Evolutionary conservation across 2,888 invertebrate species (phyloP), one percentile per base, ranked within the genome.

Genomic region (Sesia bembeciformis): DNA sequence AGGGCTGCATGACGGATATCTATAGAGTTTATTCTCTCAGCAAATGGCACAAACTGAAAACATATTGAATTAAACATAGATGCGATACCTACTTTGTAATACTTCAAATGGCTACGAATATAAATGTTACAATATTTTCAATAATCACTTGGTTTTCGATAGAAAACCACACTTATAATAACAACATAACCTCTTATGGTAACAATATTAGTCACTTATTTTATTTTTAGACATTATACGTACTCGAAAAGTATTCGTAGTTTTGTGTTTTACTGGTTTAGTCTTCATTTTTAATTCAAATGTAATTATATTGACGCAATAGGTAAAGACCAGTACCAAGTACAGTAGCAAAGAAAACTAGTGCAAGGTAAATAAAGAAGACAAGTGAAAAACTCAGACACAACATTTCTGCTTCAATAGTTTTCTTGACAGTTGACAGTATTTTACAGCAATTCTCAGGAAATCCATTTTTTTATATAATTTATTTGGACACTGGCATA

Each of bases 21-120:
- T 56, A 98, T 95, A 62, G 94, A 93, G 64, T 94, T 92, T 49
- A 98, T 94, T 54, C 97, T 92, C 64, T 98, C 97, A 39, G 94
- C 93, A 84, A 98, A 98, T 4, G 95, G 93, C 78, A 95, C 92
- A 76, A 96, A 97, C 96, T 97, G 77, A 55, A 91, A 60, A 54
- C 7, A 54, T 51, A 6, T 46, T 46, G n/a, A 46, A 46, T 46
- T 46, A 46, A 23, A 23, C 23, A 1, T 23, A 23, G 23, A 23
- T 23, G 40, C 40, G 49, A 8, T 39, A 23, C n/a, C 4, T 8
- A 39, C 5, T 39, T 51, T 6, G 43, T 54, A 23, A 23, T 23
- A 23, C 23, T 23, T 23, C 23, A 23, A 23, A 23, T 23, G 23
- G 2, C 2, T 23, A 23, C 23, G 23, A 23, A 23, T 23, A 23